These are phyloP conservation scores for Porites lutea DNA, from an alignment of 64 coral and sea anemone genomes.

Conservation along the genomic window DNA sequence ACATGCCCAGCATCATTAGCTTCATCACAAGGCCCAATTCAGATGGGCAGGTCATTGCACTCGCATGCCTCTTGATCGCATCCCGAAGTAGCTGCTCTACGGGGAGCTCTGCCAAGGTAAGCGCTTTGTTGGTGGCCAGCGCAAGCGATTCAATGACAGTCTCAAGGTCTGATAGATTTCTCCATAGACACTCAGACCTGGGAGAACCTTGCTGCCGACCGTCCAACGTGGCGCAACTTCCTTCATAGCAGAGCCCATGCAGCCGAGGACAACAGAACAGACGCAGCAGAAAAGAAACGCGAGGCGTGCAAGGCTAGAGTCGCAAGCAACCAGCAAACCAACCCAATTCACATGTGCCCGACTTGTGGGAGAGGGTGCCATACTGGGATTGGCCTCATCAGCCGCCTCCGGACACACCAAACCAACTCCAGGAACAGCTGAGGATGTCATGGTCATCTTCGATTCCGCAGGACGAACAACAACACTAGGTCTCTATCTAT, in stretches of 20 bases:
- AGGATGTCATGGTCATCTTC: no score
- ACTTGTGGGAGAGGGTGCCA: constrained; percentile 15
- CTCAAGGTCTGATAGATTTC: constrained; percentile 46
- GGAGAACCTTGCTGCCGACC: constrained; percentile 20
- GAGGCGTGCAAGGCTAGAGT: neutral
- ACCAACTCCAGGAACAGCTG: no score
- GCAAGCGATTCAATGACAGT: constrained; percentile 61
- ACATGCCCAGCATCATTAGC: neutral
- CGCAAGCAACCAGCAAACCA: constrained; percentile 34
- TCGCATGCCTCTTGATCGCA: constrained; percentile 13
- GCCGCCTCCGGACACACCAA: constrained; percentile 53
- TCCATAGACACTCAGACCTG: constrained; percentile 39
- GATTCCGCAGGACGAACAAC: no score
- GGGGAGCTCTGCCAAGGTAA: constrained; percentile 43
- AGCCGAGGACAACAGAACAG: neutral
- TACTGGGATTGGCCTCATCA: constrained; percentile 54
- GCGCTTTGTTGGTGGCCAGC: neutral
- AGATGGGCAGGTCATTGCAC: neutral
- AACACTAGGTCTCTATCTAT: no score
- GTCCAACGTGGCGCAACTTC: constrained; percentile 24
- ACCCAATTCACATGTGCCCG: neutral
- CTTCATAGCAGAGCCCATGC: constrained; percentile 12
- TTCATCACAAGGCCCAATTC: neutral
- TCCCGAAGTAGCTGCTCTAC: constrained; percentile 49
- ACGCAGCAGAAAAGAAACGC: constrained; percentile 17